phyloP scores from a whole-genome alignment of 2,888 invertebrate species.

The Leptarthrus brevirostris region DNA sequence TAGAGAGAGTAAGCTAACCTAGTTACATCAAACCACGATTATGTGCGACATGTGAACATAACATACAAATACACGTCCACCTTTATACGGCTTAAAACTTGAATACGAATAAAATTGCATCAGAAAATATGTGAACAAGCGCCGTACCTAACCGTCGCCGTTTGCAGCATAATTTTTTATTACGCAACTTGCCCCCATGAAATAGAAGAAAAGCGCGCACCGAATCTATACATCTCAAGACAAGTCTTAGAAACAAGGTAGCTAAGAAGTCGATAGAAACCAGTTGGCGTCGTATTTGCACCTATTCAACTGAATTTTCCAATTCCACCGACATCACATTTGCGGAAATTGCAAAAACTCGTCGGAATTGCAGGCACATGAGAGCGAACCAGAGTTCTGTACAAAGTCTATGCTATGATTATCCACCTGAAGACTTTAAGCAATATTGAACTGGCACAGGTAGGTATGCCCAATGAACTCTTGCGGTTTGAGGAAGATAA shows the following conservation, averaged over 20 bases:
- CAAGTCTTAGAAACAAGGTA: not conserved
- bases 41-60: not conserved
- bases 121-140: not conserved
- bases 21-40: slow-evolving; percentile 14
- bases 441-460: not conserved
- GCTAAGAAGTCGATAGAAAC: not conserved
- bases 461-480: not conserved
- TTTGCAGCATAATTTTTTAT: not conserved
- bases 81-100: too few relatives aligned
- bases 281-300: not conserved
- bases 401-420: not conserved
- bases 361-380: not conserved
- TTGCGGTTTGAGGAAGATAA: not conserved
- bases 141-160: not conserved
- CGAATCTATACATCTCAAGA: not conserved
- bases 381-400: not conserved
- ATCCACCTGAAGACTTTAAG: not conserved
- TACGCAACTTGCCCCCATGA: not conserved
- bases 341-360: slow-evolving; percentile 17
- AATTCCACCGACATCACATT: slow-evolving; percentile 12
- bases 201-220: too few relatives aligned
- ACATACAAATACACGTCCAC: too few relatives aligned
- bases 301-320: not conserved
- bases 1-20: not conserved
- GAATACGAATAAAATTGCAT: not conserved